phyloP scores from a whole-genome alignment of 2,888 invertebrate species.

The Coenonympha glycerion region DNA sequence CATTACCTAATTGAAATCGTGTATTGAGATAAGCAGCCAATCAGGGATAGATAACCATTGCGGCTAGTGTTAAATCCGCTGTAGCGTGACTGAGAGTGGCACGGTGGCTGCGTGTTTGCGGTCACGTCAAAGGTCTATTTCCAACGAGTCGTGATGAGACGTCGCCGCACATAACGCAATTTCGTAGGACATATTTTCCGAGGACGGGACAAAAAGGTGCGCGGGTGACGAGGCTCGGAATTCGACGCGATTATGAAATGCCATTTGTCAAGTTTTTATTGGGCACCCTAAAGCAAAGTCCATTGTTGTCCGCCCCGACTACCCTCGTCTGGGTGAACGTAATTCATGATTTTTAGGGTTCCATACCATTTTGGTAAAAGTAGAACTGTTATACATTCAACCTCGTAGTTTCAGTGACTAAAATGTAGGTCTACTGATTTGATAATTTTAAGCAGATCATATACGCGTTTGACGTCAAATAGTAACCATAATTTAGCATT shows the following conservation, averaged over 20 bases:
- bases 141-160: conserved; percentile 19
- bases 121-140: conserved; percentile 20
- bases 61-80: conserved; percentile 1
- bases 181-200: conserved; percentile 50
- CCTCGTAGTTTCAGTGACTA: too few species aligned
- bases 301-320: conserved; percentile 54
- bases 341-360: conserved; percentile 73
- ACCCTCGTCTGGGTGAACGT: conserved; percentile 64
- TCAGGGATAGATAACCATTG: conserved; percentile 17
- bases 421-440: too few species aligned
- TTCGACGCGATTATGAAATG: conserved; percentile 73
- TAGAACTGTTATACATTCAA: too few species aligned
- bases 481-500: too few species aligned
- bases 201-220: conserved; percentile 55
- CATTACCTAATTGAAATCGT: conserved; percentile 29
- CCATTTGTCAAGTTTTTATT: conserved; percentile 77
- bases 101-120: conserved; percentile 7
- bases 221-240: conserved; percentile 64
- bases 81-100: neutral
- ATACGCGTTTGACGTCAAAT: too few species aligned
- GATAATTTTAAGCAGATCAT: too few species aligned
- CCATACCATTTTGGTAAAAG: conserved; percentile 60
- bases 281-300: conserved; percentile 61
- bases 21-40: conserved; percentile 19
- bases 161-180: conserved; percentile 39